Evolutionary conservation across 2,797 vertebrate species (phyloP).

Genomic region (Apodemus agrarius): DNA sequence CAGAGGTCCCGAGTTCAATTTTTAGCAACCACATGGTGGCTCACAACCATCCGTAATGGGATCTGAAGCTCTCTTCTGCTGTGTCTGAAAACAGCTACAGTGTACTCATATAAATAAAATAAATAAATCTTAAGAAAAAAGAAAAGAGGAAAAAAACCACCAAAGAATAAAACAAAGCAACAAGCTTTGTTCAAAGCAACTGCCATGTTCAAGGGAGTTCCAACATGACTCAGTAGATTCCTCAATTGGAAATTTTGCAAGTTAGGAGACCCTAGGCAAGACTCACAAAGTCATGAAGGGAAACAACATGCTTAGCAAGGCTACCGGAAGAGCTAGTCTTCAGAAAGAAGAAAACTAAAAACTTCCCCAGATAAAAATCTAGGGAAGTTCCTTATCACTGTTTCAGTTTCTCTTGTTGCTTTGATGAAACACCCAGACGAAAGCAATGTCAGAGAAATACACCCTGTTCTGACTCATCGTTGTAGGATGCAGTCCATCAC

Average conservation of each 20-base stretch:
- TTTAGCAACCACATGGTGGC: not conserved
- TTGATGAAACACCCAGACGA: not conserved
- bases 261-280: not conserved
- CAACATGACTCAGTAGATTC: not conserved
- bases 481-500: not conserved
- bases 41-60: not conserved
- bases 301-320: not conserved
- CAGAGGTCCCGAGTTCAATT: not conserved
- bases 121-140: not conserved
- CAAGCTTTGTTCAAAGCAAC: too few species aligned
- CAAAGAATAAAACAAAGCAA: not conserved
- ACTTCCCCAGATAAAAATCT: not conserved
- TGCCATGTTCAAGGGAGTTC: not conserved
- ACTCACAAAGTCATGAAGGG: not conserved
- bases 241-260: not conserved
- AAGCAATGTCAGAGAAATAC: not conserved
- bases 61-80: too few species aligned
- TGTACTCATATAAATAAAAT: not conserved
- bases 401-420: not conserved
- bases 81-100: not conserved
- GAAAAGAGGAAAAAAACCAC: too few species aligned
- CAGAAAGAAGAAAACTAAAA: not conserved
- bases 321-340: not conserved
- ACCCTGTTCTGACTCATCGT: not conserved
- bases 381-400: not conserved